Evolutionary conservation across 1,140 invertebrate genomes (phyloP).

Genomic region (Bombus haemorrhoidalis): DNA sequence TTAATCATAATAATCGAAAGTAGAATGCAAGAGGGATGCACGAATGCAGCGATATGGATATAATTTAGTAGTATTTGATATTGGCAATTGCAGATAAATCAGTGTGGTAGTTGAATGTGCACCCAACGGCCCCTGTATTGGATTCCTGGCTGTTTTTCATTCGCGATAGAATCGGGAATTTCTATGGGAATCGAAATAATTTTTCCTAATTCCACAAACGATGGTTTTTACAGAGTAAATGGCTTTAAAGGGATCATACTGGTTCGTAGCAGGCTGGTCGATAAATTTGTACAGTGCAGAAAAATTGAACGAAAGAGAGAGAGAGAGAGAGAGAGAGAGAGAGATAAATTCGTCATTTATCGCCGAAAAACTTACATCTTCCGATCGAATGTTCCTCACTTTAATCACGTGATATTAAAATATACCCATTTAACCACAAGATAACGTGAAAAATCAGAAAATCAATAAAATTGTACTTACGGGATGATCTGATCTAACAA

Average conservation of each 20-base stretch:
- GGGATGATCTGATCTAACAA: too few species aligned
- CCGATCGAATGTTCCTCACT: too few species aligned
- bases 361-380: too few species aligned
- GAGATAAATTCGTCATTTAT: too few species aligned
- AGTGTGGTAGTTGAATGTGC: background rate
- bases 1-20: background rate
- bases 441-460: too few species aligned
- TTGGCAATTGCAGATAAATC: conserved; percentile 11
- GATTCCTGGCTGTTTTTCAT: background rate
- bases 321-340: too few species aligned
- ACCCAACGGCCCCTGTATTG: background rate
- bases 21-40: background rate
- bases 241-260: background rate
- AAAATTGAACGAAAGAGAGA: background rate
- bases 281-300: background rate
- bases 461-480: too few species aligned
- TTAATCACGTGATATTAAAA: too few species aligned
- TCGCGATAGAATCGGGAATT: conserved; percentile 8
- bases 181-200: conserved; percentile 10
- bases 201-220: conserved; percentile 6
- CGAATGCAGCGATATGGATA: background rate
- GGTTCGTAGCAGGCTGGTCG: background rate
- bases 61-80: background rate
- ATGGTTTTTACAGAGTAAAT: background rate
- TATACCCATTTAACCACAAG: too few species aligned